Evolutionary conservation across 2,888 invertebrate genomes (phyloP), one percentile per base, ranked within the genome.

Genomic region (Octodonta nipae): DNA sequence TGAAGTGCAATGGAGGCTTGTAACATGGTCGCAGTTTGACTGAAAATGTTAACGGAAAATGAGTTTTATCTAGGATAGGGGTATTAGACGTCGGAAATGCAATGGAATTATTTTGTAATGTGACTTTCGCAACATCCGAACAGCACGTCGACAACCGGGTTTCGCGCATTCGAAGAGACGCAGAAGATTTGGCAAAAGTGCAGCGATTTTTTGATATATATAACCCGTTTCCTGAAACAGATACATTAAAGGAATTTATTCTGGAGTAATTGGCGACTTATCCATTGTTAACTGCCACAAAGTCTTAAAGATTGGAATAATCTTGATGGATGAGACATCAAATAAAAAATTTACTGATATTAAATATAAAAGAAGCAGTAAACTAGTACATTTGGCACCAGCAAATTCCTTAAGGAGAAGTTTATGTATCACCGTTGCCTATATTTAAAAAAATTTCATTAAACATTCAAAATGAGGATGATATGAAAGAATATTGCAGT

Each of bases 161-260:
- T 5, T 5, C 30, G 2, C 17, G 30, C 4, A 30, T 30, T 5
- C n/a, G n/a, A 3, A 5, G 30, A 20, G 20, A 20, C n/a, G 20
- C 20, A 20, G 20, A 20, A n/a, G 20, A 20, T 20, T 20, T 20
- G n/a, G 16, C 6, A 10, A 27, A 28, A 4, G 12, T 33, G 5
- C 13, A 13, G 8, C n/a, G 28, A 33, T 10, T 28, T 5, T 33
- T 33, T n/a, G 8, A 10, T 4, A 24, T 3, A 12, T 33, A 28
- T n/a, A 13, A 33, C 12, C 33, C 28, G 2, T 33, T 33, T 28
- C 33, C 33, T 1, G 8, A 28, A 3, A 24, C 14, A 11, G 25
- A 13, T 30, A 17, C 15, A n/a, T 11, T 15, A 10, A 30, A 4
- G n/a, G 20, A 20, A 20, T 20, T 7, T 20, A 20, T 20, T 20